Conservation (phyloP, 2,888 invertebrate species). For the Drosophila peninsularis region DNA sequence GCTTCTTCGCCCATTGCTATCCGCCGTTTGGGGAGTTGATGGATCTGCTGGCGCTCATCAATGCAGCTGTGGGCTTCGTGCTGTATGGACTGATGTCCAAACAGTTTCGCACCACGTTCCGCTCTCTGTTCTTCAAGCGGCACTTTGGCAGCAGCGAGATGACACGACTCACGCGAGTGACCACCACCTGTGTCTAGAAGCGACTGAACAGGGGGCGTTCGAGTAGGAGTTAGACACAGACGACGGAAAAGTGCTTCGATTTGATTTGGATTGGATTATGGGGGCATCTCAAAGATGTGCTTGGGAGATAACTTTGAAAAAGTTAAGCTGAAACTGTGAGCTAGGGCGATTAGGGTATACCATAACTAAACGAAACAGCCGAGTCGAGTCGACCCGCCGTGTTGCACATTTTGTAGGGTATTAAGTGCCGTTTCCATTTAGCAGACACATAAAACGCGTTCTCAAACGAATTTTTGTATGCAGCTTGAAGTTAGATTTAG, state of each 20-base stretch:
- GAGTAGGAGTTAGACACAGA: not conserved
- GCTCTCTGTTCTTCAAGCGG: slow-evolving; percentile 89
- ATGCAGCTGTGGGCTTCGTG: slow-evolving; percentile 96
- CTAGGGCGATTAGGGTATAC: slow-evolving; percentile 27
- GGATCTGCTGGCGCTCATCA: slow-evolving; percentile 95
- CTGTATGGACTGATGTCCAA: slow-evolving; percentile 97
- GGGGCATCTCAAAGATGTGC: slow-evolving; percentile 35
- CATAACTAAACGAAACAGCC: slow-evolving; percentile 1
- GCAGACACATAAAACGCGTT: slow-evolving; percentile 17
- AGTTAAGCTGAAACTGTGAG: slow-evolving; percentile 55
- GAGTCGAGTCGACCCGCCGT: slow-evolving; percentile 17
- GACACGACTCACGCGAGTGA: slow-evolving; percentile 83
- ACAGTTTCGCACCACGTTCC: slow-evolving; percentile 94
- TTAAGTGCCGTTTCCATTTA: slow-evolving; percentile 39
- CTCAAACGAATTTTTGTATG: slow-evolving; percentile 21
- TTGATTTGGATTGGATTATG: not conserved
- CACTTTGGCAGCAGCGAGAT: slow-evolving; percentile 85
- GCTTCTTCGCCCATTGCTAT: slow-evolving; percentile 93
- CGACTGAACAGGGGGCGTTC: not conserved
- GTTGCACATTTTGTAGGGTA: slow-evolving; percentile 27
- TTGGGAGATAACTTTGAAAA: slow-evolving; percentile 40
- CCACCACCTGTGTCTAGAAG: slow-evolving; percentile 83
- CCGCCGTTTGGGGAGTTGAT: slow-evolving; percentile 92
- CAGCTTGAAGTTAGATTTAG: slow-evolving; percentile 1
- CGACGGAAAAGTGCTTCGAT: not conserved